phyloP scores from a whole-genome alignment of 53 echinoderm and acorn worm species.

The Holothuria leucospilota region DNA sequence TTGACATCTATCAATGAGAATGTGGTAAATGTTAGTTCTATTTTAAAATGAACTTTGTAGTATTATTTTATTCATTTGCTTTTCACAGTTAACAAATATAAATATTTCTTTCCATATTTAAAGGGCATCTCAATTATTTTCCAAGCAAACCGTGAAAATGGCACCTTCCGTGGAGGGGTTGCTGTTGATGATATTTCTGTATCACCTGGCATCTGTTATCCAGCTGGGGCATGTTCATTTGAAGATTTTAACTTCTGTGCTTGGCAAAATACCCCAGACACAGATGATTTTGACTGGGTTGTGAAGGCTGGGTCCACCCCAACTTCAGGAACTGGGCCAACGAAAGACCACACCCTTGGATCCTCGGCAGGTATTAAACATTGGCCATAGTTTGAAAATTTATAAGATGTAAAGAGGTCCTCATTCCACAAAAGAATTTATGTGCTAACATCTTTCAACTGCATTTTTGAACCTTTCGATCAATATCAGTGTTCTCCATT shows the following conservation, averaged over 20 bases:
- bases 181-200: constrained; percentile 77
- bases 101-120: no score
- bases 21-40: no score
- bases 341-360: constrained; percentile 76
- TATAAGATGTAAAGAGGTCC: no score
- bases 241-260: constrained; percentile 72
- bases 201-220: constrained; percentile 57
- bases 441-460: no score
- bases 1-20: no score
- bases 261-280: constrained; percentile 76
- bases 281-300: constrained; percentile 90
- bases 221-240: constrained; percentile 82
- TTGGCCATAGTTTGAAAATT: neutral
- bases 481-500: no score
- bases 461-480: no score
- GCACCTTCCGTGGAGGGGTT: constrained; percentile 56
- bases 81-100: no score
- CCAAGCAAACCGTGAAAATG: constrained; percentile 60
- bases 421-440: no score
- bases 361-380: constrained; percentile 69
- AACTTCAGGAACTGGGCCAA: constrained; percentile 72
- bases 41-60: no score
- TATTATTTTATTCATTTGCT: no score
- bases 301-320: constrained; percentile 65
- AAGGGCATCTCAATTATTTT: constrained; percentile 59